A percentile compares a stretch with the other conserved stretches of the same genome.
Evolutionary conservation across 2,888 invertebrate species (phyloP).

Genomic region (Cylloceria caligata): DNA sequence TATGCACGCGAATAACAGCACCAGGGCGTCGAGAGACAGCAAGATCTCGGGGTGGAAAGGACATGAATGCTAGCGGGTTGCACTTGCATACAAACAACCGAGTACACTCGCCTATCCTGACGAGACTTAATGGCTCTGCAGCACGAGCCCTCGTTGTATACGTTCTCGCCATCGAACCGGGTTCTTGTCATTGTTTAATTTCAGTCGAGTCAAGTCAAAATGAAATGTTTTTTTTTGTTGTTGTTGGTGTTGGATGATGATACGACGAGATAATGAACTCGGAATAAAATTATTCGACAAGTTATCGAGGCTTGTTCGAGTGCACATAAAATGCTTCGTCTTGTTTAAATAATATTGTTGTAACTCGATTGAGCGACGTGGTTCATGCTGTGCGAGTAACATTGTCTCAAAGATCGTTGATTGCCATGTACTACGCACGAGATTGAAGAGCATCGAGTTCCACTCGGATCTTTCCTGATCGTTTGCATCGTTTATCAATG

Average conservation of each 20-base stretch:
- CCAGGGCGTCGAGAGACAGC: conserved; percentile 23
- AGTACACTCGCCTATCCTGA: conserved; percentile 23
- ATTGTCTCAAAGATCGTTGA: conserved; percentile 30
- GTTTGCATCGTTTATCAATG: conserved; percentile 49
- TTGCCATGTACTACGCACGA: neutral
- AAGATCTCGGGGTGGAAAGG: conserved; percentile 33
- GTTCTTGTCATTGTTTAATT: conserved; percentile 14
- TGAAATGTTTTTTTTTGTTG: neutral
- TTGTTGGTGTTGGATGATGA: too few relatives aligned
- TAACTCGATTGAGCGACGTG: conserved; percentile 13
- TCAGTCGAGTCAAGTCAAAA: neutral
- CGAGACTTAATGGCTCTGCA: conserved; percentile 26
- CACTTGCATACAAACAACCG: conserved; percentile 22
- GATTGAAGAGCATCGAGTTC: neutral
- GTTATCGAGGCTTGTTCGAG: neutral
- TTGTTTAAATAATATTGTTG: conserved; percentile 4
- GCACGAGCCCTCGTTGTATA: conserved; percentile 27
- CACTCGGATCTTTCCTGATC: conserved; percentile 28
- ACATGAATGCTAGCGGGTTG: conserved; percentile 10
- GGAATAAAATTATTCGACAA: conserved; percentile 11
- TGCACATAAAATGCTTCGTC: neutral
- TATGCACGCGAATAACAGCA: conserved; percentile 41
- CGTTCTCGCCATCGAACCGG: neutral
- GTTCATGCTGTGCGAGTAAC: neutral
- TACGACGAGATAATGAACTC: conserved; percentile 9